Conservation (phyloP, 2,797 vertebrate species). For the Sylvia borin region DNA sequence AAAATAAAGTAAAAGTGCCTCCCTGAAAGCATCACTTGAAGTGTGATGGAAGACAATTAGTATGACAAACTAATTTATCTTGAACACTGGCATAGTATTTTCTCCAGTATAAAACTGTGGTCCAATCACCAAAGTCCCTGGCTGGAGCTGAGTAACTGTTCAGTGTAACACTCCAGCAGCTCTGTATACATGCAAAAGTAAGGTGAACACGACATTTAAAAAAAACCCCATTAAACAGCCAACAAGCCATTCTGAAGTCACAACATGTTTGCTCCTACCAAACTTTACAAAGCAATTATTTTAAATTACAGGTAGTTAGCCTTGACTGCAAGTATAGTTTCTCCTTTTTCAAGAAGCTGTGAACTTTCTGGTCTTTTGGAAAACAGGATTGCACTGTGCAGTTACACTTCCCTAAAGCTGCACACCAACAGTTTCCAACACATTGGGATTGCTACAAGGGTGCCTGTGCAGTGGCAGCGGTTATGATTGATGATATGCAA, state of each 20-base stretch:
- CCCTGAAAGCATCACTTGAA: not conserved
- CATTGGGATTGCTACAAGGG: slow-evolving; percentile 13
- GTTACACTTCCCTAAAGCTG: slow-evolving; percentile 61
- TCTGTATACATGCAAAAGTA: not conserved
- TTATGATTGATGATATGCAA: slow-evolving; percentile 60
- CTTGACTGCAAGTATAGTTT: not conserved
- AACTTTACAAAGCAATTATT: not conserved
- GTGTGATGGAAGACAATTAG: not conserved
- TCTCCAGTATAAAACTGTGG: not conserved
- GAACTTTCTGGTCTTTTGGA: slow-evolving; percentile 33
- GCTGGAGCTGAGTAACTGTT: not conserved
- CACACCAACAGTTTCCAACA: slow-evolving; percentile 42
- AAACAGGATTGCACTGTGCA: slow-evolving; percentile 22
- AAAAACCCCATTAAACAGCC: not conserved
- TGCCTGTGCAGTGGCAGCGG: slow-evolving; percentile 49
- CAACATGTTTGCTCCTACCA: not conserved
- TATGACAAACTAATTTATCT: not conserved
- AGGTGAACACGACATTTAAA: not conserved
- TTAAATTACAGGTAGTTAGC: not conserved
- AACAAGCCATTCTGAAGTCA: not conserved
- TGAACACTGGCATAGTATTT: not conserved
- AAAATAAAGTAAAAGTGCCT: not conserved
- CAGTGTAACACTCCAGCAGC: not conserved
- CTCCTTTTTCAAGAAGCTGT: slow-evolving; percentile 27
- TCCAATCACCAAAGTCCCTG: not conserved